Percentiles rank a stretch among this genome's conserved stretches.
phyloP scores from a whole-genome alignment of 2,888 invertebrate species.

The Synergus gifuensis region DNA sequence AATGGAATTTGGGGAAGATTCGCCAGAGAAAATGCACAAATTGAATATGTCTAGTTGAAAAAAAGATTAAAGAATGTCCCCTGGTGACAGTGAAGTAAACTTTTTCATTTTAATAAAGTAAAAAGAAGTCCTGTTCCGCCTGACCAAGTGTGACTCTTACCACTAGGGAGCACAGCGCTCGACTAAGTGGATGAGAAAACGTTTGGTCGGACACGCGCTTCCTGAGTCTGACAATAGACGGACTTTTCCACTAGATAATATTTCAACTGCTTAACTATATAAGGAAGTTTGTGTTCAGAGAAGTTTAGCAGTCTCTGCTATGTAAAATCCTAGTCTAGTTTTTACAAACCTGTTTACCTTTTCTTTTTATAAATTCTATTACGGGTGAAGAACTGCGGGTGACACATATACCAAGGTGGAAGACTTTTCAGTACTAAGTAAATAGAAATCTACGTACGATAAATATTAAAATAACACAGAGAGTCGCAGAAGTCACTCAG shows the following conservation, averaged over 20 bases:
- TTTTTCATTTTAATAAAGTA: conserved; percentile 3
- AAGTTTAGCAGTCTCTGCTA: conserved; percentile 8
- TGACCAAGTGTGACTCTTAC: not conserved
- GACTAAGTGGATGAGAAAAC: conserved; percentile 37
- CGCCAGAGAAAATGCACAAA: not conserved
- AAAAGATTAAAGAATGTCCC: not conserved
- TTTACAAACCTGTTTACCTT: not conserved
- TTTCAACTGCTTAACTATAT: conserved; percentile 18
- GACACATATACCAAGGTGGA: conserved; percentile 2
- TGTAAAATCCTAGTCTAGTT: not conserved
- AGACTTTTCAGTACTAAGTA: not conserved
- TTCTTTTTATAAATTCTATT: not conserved
- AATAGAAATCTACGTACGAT: not conserved
- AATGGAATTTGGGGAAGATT: too few species aligned
- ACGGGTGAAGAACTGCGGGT: conserved; percentile 1
- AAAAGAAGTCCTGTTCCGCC: not conserved
- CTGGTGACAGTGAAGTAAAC: not conserved
- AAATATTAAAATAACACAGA: not conserved
- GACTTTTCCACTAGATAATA: conserved; percentile 30
- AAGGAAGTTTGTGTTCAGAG: conserved; percentile 23
- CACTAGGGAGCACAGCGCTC: conserved; percentile 2
- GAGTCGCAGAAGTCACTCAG: not conserved
- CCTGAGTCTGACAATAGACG: conserved; percentile 20
- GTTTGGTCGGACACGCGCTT: conserved; percentile 5
- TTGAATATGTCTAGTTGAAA: not conserved